Percentiles rank a stretch among this genome's conserved stretches.
Conservation (phyloP, 2,888 invertebrate species). For the Ormyrus pomaceus region DNA sequence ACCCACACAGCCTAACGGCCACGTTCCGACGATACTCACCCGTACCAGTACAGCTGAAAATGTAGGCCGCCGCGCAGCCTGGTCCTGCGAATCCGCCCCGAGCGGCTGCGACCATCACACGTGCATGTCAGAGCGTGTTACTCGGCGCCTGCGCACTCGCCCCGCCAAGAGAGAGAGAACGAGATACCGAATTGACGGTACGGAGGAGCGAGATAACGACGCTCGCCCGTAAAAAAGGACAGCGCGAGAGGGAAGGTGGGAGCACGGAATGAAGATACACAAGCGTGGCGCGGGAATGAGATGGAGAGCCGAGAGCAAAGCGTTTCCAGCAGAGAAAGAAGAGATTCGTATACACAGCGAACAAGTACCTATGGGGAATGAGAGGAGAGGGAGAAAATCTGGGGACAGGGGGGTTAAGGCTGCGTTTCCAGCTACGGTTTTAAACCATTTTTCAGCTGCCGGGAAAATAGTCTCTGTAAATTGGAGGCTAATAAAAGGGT, state of each 20-base stretch:
- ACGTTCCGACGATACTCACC: not conserved
- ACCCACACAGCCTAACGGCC: not conserved
- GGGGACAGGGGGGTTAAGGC: not conserved
- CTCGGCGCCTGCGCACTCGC: conserved; percentile 5
- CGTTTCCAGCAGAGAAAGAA: not conserved
- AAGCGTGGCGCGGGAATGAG: not conserved
- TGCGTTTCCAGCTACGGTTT: not conserved
- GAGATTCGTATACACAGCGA: not conserved
- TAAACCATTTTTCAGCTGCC: not conserved
- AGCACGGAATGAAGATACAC: conserved; percentile 19
- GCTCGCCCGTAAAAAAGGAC: not conserved
- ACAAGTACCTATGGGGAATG: too few species aligned
- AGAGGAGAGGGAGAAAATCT: not conserved
- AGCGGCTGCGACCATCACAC: not conserved
- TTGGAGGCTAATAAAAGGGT: too few species aligned
- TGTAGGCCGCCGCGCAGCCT: not conserved
- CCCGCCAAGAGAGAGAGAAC: not conserved
- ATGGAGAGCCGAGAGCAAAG: conserved; percentile 5
- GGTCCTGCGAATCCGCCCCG: not conserved
- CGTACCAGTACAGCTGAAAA: not conserved
- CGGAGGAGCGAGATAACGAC: not conserved
- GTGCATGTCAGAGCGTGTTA: not conserved
- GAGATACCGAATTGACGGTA: not conserved
- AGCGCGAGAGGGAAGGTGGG: not conserved
- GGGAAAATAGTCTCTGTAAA: not conserved